Conservation (phyloP, 2,797 vertebrate genomes). For the Diplodus sargus region DNA sequence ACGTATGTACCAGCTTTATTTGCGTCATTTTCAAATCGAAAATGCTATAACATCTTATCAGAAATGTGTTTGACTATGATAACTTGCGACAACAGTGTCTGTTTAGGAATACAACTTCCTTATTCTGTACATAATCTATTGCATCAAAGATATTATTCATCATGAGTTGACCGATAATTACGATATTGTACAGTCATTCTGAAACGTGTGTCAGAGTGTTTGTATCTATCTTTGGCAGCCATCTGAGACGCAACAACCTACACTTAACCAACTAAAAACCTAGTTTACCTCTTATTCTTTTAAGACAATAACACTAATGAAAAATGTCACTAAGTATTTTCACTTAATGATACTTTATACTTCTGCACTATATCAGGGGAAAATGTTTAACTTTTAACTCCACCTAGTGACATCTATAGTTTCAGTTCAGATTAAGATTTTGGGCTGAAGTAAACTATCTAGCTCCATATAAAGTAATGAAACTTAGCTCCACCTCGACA, state of each 20-base stretch:
- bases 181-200: neutral
- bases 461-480: neutral
- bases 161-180: neutral
- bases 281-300: too few relatives aligned
- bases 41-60: neutral
- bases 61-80: neutral
- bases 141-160: neutral
- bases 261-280: neutral
- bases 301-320: neutral
- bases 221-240: neutral
- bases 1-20: neutral
- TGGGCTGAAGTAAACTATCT: neutral
- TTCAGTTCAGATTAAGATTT: neutral
- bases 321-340: neutral
- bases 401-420: neutral
- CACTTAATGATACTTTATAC: neutral
- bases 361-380: neutral
- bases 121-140: neutral
- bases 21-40: neutral
- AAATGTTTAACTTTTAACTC: neutral
- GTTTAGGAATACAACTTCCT: neutral
- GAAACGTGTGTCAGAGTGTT: neutral
- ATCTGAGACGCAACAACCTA: neutral
- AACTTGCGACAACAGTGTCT: neutral
- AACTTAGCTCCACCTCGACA: neutral